phyloP scores from a whole-genome alignment of 2,888 invertebrate species.

The Megalurothrips usitatus region DNA sequence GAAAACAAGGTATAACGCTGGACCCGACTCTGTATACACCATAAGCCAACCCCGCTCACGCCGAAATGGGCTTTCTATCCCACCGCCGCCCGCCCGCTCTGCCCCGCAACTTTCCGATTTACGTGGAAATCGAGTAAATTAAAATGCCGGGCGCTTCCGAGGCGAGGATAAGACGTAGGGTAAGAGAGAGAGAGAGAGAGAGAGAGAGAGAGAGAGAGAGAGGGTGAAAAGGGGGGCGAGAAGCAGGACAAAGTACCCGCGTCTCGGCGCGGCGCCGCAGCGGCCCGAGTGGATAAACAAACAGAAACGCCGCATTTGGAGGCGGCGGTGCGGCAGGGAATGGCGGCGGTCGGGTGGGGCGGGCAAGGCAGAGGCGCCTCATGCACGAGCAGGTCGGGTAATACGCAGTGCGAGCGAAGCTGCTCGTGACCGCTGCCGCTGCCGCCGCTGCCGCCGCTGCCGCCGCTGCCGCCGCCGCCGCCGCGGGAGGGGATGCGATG shows the following conservation, averaged over 20 bases:
- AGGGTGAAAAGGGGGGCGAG: background rate
- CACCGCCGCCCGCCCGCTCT: background rate
- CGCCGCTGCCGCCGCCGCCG: too few relatives aligned
- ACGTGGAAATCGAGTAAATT: constrained; percentile 25
- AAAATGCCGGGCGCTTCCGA: background rate
- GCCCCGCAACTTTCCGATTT: constrained; percentile 15
- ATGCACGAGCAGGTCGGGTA: too few relatives aligned
- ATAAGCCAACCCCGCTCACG: background rate
- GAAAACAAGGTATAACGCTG: constrained; percentile 2
- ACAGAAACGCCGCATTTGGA: background rate
- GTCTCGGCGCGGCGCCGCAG: background rate
- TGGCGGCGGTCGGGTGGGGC: background rate
- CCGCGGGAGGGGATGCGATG: too few relatives aligned
- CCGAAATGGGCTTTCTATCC: constrained; percentile 20
- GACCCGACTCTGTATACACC: constrained; percentile 9
- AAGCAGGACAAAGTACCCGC: constrained; percentile 6
- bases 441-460: too few relatives aligned
- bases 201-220: background rate
- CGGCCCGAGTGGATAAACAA: constrained; percentile 7
- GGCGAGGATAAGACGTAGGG: background rate
- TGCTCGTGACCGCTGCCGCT: too few relatives aligned
- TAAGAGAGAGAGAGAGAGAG: background rate
- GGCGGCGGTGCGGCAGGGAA: background rate
- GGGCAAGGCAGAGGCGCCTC: background rate
- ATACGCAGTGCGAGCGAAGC: too few relatives aligned